These are phyloP conservation scores for Anguilla megastoma DNA, from an alignment of 2,797 vertebrate species.

Conservation along the genomic window DNA sequence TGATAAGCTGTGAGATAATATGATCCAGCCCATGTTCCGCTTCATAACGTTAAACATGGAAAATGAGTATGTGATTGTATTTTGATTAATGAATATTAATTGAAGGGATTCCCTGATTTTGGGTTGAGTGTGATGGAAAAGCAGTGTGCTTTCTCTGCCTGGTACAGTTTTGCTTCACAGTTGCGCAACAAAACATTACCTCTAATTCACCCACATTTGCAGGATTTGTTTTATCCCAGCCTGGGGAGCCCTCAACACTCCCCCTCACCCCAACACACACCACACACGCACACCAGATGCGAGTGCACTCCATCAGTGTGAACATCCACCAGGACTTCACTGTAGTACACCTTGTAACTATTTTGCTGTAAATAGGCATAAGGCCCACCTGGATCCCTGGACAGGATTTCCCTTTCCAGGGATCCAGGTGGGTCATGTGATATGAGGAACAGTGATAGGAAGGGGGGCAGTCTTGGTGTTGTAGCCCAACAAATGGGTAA, in stretches of 20 bases:
- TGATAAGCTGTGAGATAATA: not conserved
- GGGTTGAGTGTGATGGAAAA: not conserved
- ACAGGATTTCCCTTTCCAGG: not conserved
- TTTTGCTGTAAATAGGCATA: not conserved
- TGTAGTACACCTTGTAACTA: not conserved
- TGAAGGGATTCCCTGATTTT: not conserved
- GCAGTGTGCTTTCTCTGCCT: not conserved
- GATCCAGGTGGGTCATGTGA: not conserved
- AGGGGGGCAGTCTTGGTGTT: not conserved
- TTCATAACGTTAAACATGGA: not conserved
- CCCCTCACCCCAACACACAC: not conserved
- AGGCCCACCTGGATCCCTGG: not conserved
- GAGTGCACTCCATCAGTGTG: not conserved
- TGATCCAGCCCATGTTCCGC: not conserved
- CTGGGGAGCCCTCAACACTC: not conserved
- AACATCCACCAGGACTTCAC: not conserved
- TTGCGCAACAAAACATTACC: not conserved
- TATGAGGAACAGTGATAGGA: not conserved
- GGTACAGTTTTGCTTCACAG: not conserved
- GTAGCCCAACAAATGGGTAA: not conserved
- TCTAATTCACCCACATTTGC: conserved; percentile 1
- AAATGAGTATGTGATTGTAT: not conserved
- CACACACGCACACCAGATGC: not conserved
- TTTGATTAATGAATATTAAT: not conserved
- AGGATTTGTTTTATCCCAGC: not conserved